Base-by-base conservation (phyloP, 1,140 invertebrate genomes). In the Brachionus angularis region DNA sequence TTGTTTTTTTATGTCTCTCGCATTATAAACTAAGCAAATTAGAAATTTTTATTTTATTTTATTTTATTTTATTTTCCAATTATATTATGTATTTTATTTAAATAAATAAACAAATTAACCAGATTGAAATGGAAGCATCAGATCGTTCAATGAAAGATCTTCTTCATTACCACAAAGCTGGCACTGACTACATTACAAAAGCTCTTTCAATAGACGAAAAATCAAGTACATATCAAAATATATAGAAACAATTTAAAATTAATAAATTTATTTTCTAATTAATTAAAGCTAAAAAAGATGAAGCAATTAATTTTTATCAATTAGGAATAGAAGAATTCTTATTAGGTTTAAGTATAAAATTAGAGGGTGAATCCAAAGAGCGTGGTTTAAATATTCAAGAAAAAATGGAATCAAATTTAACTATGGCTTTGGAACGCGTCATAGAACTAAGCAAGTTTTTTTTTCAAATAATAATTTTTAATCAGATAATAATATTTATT, bases 401-500 rank as follows among this genome's bases (percentile, higher is more conserved):
- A 29, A 70, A 70, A 70, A 70, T 70, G 67, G 34, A 39, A 21
- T 52, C n/a, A 18, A 70, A 70, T 31, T 36, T 70, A 27, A 33
- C 33, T 3, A 70, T 70, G 67, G 67, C 67, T 29, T 18, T 50
- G 10, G 67, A 70, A 34, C 67, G 67, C 50, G 29, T 70, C 23
- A 25, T 36, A 25, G 47, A 25, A 27, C 44, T 70, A 31, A 42
- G 67, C 52, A 70, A 70, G 33, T 27, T 7, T 21, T 8, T 36
- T 16, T 42, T 70, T 27, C n/a, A 36, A n/a, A 39, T 23, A 50
- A 10, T 33, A 16, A 34, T 25, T 39, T 42, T 5, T n/a, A 1
- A 12, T 39, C 34, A 39, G 21, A 39, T 5, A 18, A n/a, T 16
- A 5, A 31, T 14, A 0, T n/a, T 46, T 31, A 10, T n/a, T n/a